These are phyloP conservation scores for Takifugu rubripes DNA, from an alignment of 2,797 vertebrate genomes.

Conservation along the genomic window DNA sequence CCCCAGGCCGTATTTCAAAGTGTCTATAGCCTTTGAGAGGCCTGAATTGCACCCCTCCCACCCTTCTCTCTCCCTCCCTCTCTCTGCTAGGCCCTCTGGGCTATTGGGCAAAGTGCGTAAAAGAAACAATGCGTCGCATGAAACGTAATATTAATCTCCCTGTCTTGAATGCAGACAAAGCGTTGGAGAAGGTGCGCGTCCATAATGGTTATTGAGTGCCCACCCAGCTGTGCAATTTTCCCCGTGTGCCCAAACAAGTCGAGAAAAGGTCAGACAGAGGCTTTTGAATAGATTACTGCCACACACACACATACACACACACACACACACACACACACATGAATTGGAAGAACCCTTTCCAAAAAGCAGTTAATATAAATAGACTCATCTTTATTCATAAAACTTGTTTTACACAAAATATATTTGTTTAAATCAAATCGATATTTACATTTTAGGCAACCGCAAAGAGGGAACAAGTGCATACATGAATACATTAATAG, in stretches of 20 bases:
- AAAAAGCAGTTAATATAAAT: constrained; percentile 78
- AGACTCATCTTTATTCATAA: constrained; percentile 84
- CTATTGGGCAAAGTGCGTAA: constrained; percentile 63
- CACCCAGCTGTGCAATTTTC: constrained; percentile 70
- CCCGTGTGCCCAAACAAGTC: constrained; percentile 57
- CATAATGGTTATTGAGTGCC: constrained; percentile 68
- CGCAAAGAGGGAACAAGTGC: constrained; percentile 83
- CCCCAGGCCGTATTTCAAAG: constrained; percentile 72
- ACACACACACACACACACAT: background rate
- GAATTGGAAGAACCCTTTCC: constrained; percentile 34
- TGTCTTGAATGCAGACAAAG: constrained; percentile 69
- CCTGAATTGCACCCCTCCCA: constrained; percentile 50
- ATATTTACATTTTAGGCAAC: constrained; percentile 82
- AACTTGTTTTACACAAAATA: constrained; percentile 86
- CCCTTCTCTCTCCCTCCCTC: constrained; percentile 15
- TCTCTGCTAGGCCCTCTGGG: constrained; percentile 42
- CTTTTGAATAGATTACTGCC: constrained; percentile 61
- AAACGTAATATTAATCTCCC: constrained; percentile 79
- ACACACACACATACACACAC: constrained; percentile 12
- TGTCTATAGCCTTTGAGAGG: constrained; percentile 64
- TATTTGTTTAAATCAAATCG: constrained; percentile 79
- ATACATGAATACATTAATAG: constrained; percentile 71
- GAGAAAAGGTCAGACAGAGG: constrained; percentile 62
- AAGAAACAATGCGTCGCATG: constrained; percentile 73
- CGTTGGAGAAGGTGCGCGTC: constrained; percentile 61